Base-by-base conservation (phyloP, 2,888 invertebrate species). In the Leptopilina syphax region DNA sequence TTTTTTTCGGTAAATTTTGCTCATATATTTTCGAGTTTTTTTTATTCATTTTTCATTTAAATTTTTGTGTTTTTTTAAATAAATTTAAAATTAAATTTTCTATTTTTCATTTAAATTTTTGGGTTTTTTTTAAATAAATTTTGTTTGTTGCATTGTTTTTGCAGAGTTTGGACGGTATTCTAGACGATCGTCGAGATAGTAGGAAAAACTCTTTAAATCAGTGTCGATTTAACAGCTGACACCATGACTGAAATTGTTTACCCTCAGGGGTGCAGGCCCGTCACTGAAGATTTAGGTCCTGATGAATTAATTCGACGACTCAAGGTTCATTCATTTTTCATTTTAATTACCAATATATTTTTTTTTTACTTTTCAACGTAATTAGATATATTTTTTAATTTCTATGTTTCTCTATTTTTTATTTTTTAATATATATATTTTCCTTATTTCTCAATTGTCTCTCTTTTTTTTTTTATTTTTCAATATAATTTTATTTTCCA, bases 231-330 rank as follows among this genome's bases (percentile, higher is more conserved):
- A 6, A 34, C 13, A 54, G 47, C 50, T n/a, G 79, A 63, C 93
- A 94, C 91, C 90, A 96, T 96, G 96, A 94, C 96, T 93, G 97
- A 97, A 93, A 97, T 98, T 92, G 94, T 96, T 89, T 99, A 99
- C 94, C 99, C 99, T 89, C 95, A 96, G 91, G 98, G 98, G 91
- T 98, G 98, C 93, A 96, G 98, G 90, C 98, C 98, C 85, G 96
- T 99, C 87, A 96, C 96, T 87, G 98, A 98, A 93, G 98, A 98
- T 93, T 94, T 99, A 82, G 97, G 98, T 83, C 96, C 98, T 50
- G 99, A 99, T 94, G 99, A 99, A 92, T 94, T 99, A 79, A 98
- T 99, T 88, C 95, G 98, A 84, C 94, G 99, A 89, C 94, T 99
- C 73, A 99, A 99, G 95, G 97, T 97, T 12, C 3, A 2, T 50